Evolutionary conservation across 2,888 invertebrate genomes (phyloP), one percentile per base, ranked within the genome.

Genomic region (Pristionchus fissidentatus): DNA sequence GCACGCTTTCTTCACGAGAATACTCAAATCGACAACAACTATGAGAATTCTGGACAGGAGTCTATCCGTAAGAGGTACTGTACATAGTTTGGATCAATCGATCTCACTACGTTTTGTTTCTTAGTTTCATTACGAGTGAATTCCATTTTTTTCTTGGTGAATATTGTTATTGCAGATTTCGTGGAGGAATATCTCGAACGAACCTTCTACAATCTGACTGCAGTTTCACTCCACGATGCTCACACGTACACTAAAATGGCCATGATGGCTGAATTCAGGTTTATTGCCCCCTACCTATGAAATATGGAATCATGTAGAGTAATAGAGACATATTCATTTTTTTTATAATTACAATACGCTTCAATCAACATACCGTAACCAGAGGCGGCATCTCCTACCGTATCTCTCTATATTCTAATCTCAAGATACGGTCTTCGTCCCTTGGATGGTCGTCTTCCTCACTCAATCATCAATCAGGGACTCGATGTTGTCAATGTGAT

Each of bases 231-330:
- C 73, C 97, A 98, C 89, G 97, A 99, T 93, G 98, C 98, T 97
- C 96, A 96, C 93, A 97, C 97, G 0, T 99, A 99, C 92, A 96
- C 96, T 29, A 96, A 97, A 93, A 99, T 99, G 98, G 95, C 97
- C 85, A 95, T 96, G 92, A 94, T 98, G 93, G 98, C 97, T 0
- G 94, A 85, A 55, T 82, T 84, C n/a, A 87, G 90, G 85, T 91
- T 85, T 41, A 8, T 43, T 1, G 55, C n/a, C 52, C 3, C 52
- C 52, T 5, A 22, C 52, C 52, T 10, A 26, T 22, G 5, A n/a
- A n/a, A n/a, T n/a, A n/a, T n/a, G n/a, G n/a, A n/a, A n/a, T n/a
- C n/a, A n/a, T n/a, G n/a, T n/a, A n/a, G n/a, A n/a, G n/a, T n/a
- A n/a, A n/a, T n/a, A n/a, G n/a, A n/a, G n/a, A n/a, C n/a, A n/a